Conservation (phyloP, 2,113 vertebrate species). For the Brachypteracias leptosomus region DNA sequence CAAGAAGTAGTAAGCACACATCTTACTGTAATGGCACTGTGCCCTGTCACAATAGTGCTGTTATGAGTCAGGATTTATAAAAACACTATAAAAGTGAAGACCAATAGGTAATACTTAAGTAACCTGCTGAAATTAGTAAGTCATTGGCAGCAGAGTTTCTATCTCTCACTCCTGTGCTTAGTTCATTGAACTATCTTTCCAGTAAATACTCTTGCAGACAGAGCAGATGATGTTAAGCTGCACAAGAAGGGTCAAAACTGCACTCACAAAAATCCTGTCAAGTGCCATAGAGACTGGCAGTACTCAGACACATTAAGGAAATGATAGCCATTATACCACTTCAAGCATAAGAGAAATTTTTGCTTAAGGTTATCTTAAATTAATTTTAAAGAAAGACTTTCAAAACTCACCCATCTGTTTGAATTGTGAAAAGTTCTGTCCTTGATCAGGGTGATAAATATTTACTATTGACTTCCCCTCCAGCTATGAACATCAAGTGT, state of each 20-base stretch:
- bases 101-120: background rate
- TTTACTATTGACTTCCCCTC: conserved; percentile 69
- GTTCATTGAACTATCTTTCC: background rate
- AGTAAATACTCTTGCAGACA: background rate
- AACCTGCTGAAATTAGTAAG: background rate
- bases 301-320: background rate
- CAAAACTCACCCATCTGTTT: conserved; percentile 77
- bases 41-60: background rate
- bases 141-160: background rate
- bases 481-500: conserved; percentile 59
- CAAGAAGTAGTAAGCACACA: background rate
- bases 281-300: background rate
- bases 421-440: conserved; percentile 69
- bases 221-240: conserved; percentile 20
- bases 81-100: background rate
- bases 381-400: conserved; percentile 58
- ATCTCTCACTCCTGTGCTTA: background rate
- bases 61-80: background rate
- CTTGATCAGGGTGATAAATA: conserved; percentile 67
- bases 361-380: conserved; percentile 36
- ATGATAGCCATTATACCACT: conserved; percentile 3
- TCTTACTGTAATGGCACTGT: background rate
- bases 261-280: background rate
- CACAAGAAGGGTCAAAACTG: background rate
- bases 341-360: conserved; percentile 19